phyloP scores from a whole-genome alignment of 2,113 vertebrate genomes.

The Martes martes region DNA sequence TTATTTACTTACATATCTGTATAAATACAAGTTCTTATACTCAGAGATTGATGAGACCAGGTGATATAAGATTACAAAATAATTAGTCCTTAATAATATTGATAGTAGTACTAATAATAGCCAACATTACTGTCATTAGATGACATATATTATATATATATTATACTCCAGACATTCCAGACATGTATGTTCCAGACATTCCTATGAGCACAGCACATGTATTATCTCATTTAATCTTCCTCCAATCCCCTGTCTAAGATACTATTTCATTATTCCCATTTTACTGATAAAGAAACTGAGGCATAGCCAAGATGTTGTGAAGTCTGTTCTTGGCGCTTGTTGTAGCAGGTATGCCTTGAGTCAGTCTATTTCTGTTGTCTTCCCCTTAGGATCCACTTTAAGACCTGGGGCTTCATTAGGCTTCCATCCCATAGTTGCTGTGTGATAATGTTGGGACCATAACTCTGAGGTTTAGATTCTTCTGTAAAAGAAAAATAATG shows the following conservation, averaged over 20 bases:
- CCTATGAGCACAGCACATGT: background rate
- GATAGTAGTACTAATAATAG: background rate
- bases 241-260: background rate
- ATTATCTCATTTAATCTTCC: background rate
- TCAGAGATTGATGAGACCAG: background rate
- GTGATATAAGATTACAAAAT: background rate
- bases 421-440: background rate
- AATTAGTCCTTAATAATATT: background rate
- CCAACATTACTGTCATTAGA: background rate
- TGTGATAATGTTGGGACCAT: background rate
- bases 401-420: background rate
- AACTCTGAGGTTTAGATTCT: background rate
- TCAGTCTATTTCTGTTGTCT: background rate
- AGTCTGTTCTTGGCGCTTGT: background rate
- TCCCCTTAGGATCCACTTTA: background rate
- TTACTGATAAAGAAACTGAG: background rate
- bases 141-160: too few relatives aligned
- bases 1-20: background rate
- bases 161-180: background rate
- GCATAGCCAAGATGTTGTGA: background rate
- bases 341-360: background rate
- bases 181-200: background rate
- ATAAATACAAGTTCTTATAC: background rate
- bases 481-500: background rate
- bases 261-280: background rate